Base-by-base conservation (phyloP, 1,140 invertebrate genomes). In the Drosophila guanche region DNA sequence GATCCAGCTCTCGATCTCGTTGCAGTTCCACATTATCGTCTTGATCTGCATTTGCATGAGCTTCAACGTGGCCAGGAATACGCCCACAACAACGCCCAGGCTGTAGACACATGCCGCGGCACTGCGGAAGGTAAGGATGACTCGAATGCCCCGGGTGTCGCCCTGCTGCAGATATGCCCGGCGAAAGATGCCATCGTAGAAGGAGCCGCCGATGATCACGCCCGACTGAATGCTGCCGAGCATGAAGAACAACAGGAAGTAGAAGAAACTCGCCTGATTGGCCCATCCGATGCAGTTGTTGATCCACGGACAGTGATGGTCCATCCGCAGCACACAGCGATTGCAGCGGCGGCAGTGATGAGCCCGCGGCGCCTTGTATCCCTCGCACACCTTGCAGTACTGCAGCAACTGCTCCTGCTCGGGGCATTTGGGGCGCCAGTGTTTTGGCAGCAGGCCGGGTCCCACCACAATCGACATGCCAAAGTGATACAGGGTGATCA, bases 321-420 rank as follows among this genome's bases (percentile, higher is more conserved):
- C 98, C 97, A 99, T 99, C 93, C 99, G 99, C 90, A 97, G 93
- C 0, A 99, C 95, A 93, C 98, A 99, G 33, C 94, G 92, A 60
- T 95, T 94, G 95, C 98, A 99, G 94, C 98, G 98, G 79, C 96
- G 93, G 91, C 98, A 99, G 91, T 99, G 98, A 94, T 99, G 98
- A 70, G 97, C 95, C 89, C 98, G 93, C 0, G 98, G 98, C 25
- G 97, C 95, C 94, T 99, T 99, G 80, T 95, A 99, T 1, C 97
- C 97, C 81, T 97, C 92, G 91, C 98, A 99, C 16, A 95, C 92
- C 57, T 92, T 92, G 92, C 98, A 99, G 89, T 93, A 98, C 86
- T 99, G 98, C 59, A 99, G 92, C 79, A 93, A 71, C 20, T 69
- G 40, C 0, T 43, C 10, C 3, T 79, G 56, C 12, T 33, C 23